Conservation (phyloP, 2,888 invertebrate species). For the Nineta flava region DNA sequence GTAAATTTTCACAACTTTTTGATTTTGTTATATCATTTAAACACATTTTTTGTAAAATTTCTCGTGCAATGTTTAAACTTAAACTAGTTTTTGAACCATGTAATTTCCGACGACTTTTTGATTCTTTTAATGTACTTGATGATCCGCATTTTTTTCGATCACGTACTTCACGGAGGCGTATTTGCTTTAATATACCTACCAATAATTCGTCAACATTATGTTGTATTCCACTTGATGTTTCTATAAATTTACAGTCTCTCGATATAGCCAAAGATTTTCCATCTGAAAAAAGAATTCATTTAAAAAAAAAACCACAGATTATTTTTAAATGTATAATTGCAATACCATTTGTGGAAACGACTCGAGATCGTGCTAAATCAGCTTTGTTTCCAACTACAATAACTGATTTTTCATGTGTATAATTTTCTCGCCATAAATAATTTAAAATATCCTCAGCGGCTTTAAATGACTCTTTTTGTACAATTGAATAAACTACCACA, state of each 20-base stretch:
- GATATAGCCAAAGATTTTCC: conserved; percentile 81
- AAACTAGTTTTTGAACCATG: conserved; percentile 68
- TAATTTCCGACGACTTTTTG: conserved; percentile 34
- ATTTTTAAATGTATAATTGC: neutral
- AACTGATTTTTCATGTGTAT: conserved; percentile 66
- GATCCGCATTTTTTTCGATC: conserved; percentile 46
- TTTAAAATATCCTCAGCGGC: conserved; percentile 72
- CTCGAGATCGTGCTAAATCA: conserved; percentile 74
- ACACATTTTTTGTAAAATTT: conserved; percentile 71
- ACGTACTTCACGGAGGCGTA: conserved; percentile 57
- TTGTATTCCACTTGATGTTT: conserved; percentile 89
- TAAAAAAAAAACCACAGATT: neutral
- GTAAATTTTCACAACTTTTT: conserved; percentile 74
- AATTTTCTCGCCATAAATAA: conserved; percentile 70
- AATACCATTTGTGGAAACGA: conserved; percentile 66
- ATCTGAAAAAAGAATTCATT: conserved; percentile 39
- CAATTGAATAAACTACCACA: conserved; percentile 81
- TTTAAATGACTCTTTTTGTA: conserved; percentile 67
- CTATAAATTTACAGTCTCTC: conserved; percentile 85
- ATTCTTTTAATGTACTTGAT: conserved; percentile 20
- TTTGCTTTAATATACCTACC: conserved; percentile 84
- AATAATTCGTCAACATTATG: conserved; percentile 93
- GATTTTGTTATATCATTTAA: conserved; percentile 72
- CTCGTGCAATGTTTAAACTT: conserved; percentile 64
- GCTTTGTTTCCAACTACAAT: conserved; percentile 91